phyloP scores from a whole-genome alignment of 2,797 vertebrate species.

The Tragopan temminckii region DNA sequence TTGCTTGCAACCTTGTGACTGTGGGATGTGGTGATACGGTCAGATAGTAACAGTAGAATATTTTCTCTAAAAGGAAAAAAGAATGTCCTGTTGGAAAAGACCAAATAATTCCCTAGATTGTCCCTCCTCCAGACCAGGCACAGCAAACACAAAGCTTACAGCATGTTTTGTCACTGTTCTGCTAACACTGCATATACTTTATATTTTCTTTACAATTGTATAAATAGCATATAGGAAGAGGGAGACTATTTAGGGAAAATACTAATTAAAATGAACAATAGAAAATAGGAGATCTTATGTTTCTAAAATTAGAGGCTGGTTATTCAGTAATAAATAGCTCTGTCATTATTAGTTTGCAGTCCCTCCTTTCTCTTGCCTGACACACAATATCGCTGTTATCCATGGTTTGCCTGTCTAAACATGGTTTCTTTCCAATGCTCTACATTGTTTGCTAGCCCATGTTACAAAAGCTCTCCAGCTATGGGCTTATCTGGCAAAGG shows the following conservation, averaged over 20 bases:
- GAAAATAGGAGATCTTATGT: slow-evolving; percentile 71
- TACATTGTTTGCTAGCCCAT: slow-evolving; percentile 73
- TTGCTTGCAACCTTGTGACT: not conserved
- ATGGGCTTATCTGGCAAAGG: slow-evolving; percentile 61
- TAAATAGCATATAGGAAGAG: slow-evolving; percentile 82
- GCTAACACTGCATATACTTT: slow-evolving; percentile 72
- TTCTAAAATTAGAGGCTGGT: slow-evolving; percentile 84
- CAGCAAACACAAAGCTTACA: slow-evolving; percentile 27
- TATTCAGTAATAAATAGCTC: slow-evolving; percentile 81
- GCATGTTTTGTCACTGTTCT: slow-evolving; percentile 60
- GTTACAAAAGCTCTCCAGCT: slow-evolving; percentile 53
- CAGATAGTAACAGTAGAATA: not conserved
- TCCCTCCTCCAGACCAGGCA: slow-evolving; percentile 63
- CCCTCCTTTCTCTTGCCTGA: slow-evolving; percentile 69
- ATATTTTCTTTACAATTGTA: slow-evolving; percentile 77
- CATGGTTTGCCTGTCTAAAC: slow-evolving; percentile 78
- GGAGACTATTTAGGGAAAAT: slow-evolving; percentile 82
- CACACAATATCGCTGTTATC: slow-evolving; percentile 74
- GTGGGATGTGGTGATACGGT: not conserved
- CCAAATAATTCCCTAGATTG: not conserved
- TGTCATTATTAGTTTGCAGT: slow-evolving; percentile 77
- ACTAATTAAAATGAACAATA: slow-evolving; percentile 86
- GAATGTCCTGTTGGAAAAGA: slow-evolving; percentile 6
- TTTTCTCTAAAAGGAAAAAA: not conserved
- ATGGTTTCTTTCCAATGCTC: slow-evolving; percentile 56